These are phyloP conservation scores for Andrena chrysosceles DNA, from an alignment of 2,888 invertebrate species.

Conservation along the genomic window DNA sequence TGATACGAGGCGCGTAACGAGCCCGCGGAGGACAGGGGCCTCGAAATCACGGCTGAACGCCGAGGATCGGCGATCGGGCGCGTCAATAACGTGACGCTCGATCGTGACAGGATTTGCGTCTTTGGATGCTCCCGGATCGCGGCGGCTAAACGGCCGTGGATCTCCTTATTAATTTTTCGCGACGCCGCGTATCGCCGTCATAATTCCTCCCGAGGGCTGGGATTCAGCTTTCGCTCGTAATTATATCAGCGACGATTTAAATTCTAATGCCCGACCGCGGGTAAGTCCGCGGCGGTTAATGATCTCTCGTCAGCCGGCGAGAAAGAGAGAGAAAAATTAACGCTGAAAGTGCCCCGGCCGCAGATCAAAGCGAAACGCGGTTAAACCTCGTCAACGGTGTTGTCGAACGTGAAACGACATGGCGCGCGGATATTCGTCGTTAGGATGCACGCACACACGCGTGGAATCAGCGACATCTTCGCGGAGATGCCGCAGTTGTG, in stretches of 20 bases:
- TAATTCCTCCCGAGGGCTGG: slow-evolving; percentile 54
- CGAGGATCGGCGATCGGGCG: neutral
- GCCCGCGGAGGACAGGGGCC: neutral
- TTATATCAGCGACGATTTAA: slow-evolving; percentile 73
- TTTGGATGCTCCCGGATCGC: slow-evolving; percentile 1
- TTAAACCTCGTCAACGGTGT: slow-evolving; percentile 62
- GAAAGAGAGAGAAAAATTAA: slow-evolving; percentile 65
- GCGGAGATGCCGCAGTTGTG: neutral
- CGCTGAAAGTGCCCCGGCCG: slow-evolving; percentile 62
- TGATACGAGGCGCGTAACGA: slow-evolving; percentile 12
- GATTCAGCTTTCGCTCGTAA: slow-evolving; percentile 65
- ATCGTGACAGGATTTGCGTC: neutral
- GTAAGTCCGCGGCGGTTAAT: slow-evolving; percentile 66
- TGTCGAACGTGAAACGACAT: slow-evolving; percentile 67
- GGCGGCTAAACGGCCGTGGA: slow-evolving; percentile 44
- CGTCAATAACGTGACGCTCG: slow-evolving; percentile 18
- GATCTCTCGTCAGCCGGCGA: slow-evolving; percentile 61
- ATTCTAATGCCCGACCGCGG: slow-evolving; percentile 65
- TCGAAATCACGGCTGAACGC: neutral
- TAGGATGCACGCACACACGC: slow-evolving; percentile 32
- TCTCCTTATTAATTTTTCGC: slow-evolving; percentile 72
- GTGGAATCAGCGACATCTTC: slow-evolving; percentile 25
- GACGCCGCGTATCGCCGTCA: slow-evolving; percentile 49
- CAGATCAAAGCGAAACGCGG: slow-evolving; percentile 68
- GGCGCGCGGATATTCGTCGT: slow-evolving; percentile 44